A percentile compares a stretch with the other conserved stretches of the same genome.
Conservation (phyloP, 2,888 invertebrate genomes). For the Junonia oenone region DNA sequence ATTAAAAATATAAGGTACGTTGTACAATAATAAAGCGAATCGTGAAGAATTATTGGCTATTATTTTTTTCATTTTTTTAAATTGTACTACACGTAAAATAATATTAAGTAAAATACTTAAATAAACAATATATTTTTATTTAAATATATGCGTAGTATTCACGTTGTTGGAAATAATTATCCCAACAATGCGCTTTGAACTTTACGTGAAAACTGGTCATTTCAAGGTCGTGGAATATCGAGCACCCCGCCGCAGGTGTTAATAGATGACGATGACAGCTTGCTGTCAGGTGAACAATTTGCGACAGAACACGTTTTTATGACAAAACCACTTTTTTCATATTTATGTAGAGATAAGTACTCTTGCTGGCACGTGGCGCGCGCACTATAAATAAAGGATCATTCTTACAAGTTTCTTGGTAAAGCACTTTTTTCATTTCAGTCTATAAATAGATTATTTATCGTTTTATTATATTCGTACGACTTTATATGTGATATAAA, state of each 20-base stretch:
- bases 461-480: no score
- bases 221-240: slow-evolving; percentile 30
- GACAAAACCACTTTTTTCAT: slow-evolving; percentile 17
- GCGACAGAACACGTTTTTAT: slow-evolving; percentile 33
- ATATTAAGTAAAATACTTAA: no score
- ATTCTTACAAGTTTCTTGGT: background rate
- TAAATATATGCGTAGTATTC: background rate
- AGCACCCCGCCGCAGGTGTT: slow-evolving; percentile 33
- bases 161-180: background rate
- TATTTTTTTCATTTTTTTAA: no score
- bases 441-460: background rate
- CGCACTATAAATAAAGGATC: background rate
- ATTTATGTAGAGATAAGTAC: slow-evolving; percentile 16
- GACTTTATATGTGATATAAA: no score
- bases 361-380: slow-evolving; percentile 17
- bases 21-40: no score
- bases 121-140: no score
- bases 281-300: slow-evolving; percentile 35
- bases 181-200: slow-evolving; percentile 22
- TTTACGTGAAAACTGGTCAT: slow-evolving; percentile 23
- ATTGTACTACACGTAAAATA: no score
- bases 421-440: background rate
- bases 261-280: slow-evolving; percentile 34
- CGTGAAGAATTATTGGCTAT: no score
- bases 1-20: no score